phyloP scores from a whole-genome alignment of 1,140 invertebrate species.

The Meloidogyne floridensis region DNA sequence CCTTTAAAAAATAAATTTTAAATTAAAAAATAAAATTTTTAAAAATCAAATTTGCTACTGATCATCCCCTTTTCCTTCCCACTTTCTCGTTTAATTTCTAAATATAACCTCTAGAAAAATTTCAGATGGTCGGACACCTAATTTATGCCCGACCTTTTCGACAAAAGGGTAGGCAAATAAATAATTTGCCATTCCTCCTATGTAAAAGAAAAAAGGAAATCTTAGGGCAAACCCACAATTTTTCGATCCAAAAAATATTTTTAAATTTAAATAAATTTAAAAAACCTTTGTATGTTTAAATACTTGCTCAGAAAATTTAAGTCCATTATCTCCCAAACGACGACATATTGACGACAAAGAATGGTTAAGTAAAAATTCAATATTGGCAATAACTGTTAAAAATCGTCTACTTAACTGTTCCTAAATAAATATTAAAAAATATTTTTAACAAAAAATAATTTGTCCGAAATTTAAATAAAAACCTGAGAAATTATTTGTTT shows the following conservation, averaged over 20 bases:
- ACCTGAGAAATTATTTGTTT: neutral
- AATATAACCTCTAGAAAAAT: no score
- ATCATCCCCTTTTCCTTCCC: no score
- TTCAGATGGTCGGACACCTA: no score
- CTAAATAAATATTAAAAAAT: slow-evolving; percentile 14
- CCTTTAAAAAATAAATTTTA: slow-evolving; percentile 33
- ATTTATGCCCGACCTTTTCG: no score
- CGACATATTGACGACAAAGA: slow-evolving; percentile 58
- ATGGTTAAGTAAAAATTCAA: slow-evolving; percentile 41
- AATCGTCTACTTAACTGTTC: slow-evolving; percentile 49
- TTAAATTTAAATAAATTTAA: slow-evolving; percentile 7
- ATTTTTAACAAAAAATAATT: neutral
- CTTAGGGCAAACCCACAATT: no score
- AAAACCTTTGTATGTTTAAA: slow-evolving; percentile 48
- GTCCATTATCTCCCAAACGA: slow-evolving; percentile 56
- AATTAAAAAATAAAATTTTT: no score
- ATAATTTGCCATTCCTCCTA: no score
- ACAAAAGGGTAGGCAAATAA: no score
- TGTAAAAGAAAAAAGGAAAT: no score
- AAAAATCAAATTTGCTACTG: no score
- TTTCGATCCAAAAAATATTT: neutral
- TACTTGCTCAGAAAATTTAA: slow-evolving; percentile 61
- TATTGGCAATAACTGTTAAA: slow-evolving; percentile 58
- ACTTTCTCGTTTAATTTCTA: no score
- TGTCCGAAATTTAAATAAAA: neutral